Base-by-base conservation (phyloP, 2,888 invertebrate genomes). In the Unio pictorum region DNA sequence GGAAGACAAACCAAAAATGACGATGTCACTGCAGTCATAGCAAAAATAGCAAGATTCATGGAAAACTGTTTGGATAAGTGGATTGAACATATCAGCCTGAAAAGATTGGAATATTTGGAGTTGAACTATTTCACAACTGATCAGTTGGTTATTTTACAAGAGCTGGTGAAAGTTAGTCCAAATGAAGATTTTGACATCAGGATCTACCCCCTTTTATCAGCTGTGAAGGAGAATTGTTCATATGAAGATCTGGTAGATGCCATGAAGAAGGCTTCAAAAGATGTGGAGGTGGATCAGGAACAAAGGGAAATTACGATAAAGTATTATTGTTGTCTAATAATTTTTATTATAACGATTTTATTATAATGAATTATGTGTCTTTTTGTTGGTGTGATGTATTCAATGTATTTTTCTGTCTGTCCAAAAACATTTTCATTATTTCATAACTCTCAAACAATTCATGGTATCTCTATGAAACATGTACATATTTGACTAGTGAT, bases 71-170 rank as follows among this genome's bases (percentile, higher is more conserved):
- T 79, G 30, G 68, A 71, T 3, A 78, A 80, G 34, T 86, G 86
- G 86, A 63, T 79, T 17, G 26, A 78, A 3, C 79, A 83, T 67
- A 79, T 86, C 18, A 78, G 68, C 6, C 58, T 75, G 3, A 78
- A 82, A 60, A 68, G 86, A 28, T 62, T 65, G 15, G 60, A 77
- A 18, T 83, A 75, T 62, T 68, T 72, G 17, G 75, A 78, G n/a
- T 77, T 87, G 64, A 87, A 87, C 69, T 78, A 79, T 71, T 87
- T 77, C 76, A 85, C 85, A 11, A 83, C 84, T 11, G 82, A 83
- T 59, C 87, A 87, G 74, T 72, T 87, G n/a, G 84, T 87, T 7
- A 80, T 85, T 34, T 79, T 87, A 20, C 81, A 74, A 64, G 80
- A 86, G 61, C 62, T 87, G 45, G 78, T 84, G 26, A 80, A 77